phyloP scores from a whole-genome alignment of 2,888 invertebrate species.

The Dasysyrphus tricinctus region DNA sequence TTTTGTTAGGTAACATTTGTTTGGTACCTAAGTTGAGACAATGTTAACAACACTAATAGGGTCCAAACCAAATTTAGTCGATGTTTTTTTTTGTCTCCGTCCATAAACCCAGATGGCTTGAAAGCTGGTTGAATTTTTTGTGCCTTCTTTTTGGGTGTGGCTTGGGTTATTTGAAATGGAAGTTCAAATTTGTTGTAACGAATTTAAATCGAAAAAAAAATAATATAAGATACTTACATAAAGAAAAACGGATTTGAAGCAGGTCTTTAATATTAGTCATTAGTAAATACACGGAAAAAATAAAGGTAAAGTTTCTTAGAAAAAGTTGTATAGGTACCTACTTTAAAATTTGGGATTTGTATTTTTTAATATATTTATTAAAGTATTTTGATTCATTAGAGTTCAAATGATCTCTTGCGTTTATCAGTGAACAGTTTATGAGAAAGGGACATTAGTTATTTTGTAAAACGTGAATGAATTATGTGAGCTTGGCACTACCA shows the following conservation, averaged over 20 bases:
- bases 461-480: too few relatives aligned
- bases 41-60: conserved; percentile 4
- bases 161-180: not conserved
- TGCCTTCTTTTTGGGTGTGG: not conserved
- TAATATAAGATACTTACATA: not conserved
- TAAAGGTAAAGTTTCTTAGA: too few relatives aligned
- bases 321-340: too few relatives aligned
- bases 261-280: too few relatives aligned
- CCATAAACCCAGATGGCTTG: not conserved
- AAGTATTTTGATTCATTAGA: too few relatives aligned
- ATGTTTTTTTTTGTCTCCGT: not conserved
- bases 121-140: not conserved
- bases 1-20: not conserved
- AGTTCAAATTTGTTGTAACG: not conserved
- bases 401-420: too few relatives aligned
- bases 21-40: not conserved
- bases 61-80: not conserved
- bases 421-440: too few relatives aligned
- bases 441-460: too few relatives aligned
- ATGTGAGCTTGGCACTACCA: too few relatives aligned
- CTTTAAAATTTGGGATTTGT: too few relatives aligned
- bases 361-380: too few relatives aligned
- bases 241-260: not conserved
- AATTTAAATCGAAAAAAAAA: not conserved
- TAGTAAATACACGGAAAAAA: too few relatives aligned